These are phyloP conservation scores for Podarcis lilfordi DNA, from an alignment of 2,797 vertebrate species.

Conservation along the genomic window DNA sequence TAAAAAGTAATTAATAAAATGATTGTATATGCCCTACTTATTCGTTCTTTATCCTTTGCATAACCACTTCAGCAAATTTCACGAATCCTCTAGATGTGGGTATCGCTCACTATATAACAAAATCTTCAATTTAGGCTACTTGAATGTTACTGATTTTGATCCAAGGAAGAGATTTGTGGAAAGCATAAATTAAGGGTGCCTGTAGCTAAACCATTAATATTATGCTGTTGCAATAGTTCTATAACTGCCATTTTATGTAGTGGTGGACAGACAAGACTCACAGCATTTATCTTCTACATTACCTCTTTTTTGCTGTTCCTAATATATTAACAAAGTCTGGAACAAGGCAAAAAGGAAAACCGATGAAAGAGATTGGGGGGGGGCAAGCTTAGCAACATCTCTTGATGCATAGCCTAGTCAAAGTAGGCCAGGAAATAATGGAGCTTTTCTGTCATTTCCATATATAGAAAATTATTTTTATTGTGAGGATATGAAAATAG, in stretches of 20 bases:
- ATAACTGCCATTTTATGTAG: neutral
- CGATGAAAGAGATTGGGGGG: no score
- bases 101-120: neutral
- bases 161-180: neutral
- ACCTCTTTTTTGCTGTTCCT: neutral
- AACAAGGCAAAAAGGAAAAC: neutral
- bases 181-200: neutral
- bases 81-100: neutral
- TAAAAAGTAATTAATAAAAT: neutral
- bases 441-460: fast-evolving
- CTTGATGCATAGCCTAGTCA: neutral
- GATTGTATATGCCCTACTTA: neutral
- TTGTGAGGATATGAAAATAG: slow-evolving; percentile 75
- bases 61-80: neutral
- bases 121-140: neutral
- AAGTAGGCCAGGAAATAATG: slow-evolving; percentile 7
- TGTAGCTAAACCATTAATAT: no score
- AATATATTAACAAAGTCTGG: neutral
- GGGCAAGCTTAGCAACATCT: neutral
- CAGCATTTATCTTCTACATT: neutral
- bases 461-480: slow-evolving; percentile 70
- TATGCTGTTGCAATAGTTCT: neutral
- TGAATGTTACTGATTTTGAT: neutral
- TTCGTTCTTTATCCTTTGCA: neutral
- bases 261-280: neutral